These are phyloP conservation scores for Heliocidaris erythrogramma DNA, from an alignment of 35 echinoderm and acorn worm species.

Conservation along the genomic window DNA sequence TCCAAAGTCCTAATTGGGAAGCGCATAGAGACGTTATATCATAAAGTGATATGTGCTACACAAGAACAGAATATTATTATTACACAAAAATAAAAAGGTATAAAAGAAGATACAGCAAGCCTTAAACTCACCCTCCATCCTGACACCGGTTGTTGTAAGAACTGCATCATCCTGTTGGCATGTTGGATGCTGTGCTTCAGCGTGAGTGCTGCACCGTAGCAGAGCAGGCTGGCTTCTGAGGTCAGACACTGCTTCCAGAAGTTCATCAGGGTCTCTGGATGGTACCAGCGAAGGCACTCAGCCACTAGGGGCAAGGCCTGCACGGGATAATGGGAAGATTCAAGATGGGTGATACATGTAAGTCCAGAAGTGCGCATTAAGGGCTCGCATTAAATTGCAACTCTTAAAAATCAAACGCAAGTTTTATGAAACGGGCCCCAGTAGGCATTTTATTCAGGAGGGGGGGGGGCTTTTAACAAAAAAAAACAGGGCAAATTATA, in stretches of 20 bases:
- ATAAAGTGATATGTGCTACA: too few relatives aligned
- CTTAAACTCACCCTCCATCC: conserved; percentile 67
- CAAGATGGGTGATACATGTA: too few relatives aligned
- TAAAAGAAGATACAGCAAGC: not conserved
- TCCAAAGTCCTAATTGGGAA: too few relatives aligned
- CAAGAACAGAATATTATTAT: too few relatives aligned
- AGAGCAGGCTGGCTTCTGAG: conserved; percentile 60
- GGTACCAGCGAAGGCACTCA: conserved; percentile 89
- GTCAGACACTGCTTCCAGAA: conserved; percentile 69
- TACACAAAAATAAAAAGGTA: not conserved
- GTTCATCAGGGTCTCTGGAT: conserved; percentile 63
- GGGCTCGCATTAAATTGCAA: too few relatives aligned
- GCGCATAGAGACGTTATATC: too few relatives aligned
- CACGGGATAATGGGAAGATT: not conserved
- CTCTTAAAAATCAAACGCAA: too few relatives aligned
- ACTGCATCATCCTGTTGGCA: conserved; percentile 70
- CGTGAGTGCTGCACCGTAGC: conserved; percentile 78
- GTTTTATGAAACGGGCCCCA: too few relatives aligned
- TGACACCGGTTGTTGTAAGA: conserved; percentile 60
- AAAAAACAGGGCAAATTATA: too few relatives aligned
- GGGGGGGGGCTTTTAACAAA: too few relatives aligned
- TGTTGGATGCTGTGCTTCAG: conserved; percentile 79
- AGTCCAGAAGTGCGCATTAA: too few relatives aligned
- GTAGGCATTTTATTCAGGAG: too few relatives aligned
- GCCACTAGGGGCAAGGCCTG: conserved; percentile 85